Evolutionary conservation across 1,140 invertebrate species (phyloP), one percentile per base, ranked within the genome.

Genomic region (Amphibalanus amphitrite): DNA sequence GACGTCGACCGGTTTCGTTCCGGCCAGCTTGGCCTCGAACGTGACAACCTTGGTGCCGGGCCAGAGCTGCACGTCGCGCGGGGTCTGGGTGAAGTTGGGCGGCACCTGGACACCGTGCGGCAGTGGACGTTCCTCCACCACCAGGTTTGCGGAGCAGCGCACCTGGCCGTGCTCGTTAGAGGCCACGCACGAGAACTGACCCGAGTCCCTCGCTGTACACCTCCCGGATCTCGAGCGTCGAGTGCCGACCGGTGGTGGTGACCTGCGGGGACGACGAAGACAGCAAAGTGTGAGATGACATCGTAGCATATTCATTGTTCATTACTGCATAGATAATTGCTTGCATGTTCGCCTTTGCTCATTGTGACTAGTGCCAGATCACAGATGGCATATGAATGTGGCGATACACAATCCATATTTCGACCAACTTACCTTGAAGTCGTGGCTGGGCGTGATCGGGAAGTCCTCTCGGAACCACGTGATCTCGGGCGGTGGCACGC

Each of bases 381-480:
- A n/a, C n/a, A n/a, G n/a, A n/a, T n/a, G n/a, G n/a, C n/a, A n/a
- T n/a, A n/a, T n/a, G n/a, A n/a, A n/a, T n/a, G n/a, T n/a, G n/a
- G n/a, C n/a, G n/a, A n/a, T n/a, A n/a, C n/a, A n/a, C n/a, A n/a
- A n/a, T n/a, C n/a, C n/a, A 96, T 92, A 81, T 92, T 89, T 67
- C 65, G 28, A n/a, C 38, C 38, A 20, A 3, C 65, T 8, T 26
- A 67, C 65, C 65, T 67, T 67, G 77, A 95, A 88, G 79, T 95
- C 92, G 17, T 88, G 83, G 0, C 91, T 94, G 75, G 90, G 92
- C 75, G 90, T 89, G 71, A 97, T 95, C 0, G 92, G n/a, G 82
- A 93, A 95, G 78, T 93, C 92, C 82, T 97, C 94, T 69, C 94
- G 84, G 80, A 88, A 96, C 94, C 94, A 97, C 76, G 92, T 92